A percentile compares a stretch with the other conserved stretches of the same genome.
phyloP scores from a whole-genome alignment of 2,797 vertebrate genomes.

The Hyperoplus immaculatus region DNA sequence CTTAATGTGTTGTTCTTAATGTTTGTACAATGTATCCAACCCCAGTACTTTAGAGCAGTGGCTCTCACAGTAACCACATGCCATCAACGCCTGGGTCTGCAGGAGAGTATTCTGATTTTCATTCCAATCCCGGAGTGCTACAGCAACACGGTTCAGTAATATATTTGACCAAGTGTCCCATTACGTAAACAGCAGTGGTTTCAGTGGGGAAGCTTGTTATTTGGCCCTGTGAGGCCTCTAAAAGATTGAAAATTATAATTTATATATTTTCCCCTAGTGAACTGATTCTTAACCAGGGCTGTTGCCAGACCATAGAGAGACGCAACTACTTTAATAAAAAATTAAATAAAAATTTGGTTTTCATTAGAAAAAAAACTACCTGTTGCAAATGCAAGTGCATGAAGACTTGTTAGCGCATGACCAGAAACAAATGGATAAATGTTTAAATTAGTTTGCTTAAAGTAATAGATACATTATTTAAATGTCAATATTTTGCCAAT shows the following conservation, averaged over 20 bases:
- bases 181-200: not conserved
- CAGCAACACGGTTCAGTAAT: not conserved
- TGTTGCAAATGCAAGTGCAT: not conserved
- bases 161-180: not conserved
- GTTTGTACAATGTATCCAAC: conserved; percentile 6
- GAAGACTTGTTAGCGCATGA: not conserved
- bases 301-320: not conserved
- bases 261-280: not conserved
- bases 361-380: not conserved
- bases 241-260: not conserved
- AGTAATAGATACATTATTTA: not conserved
- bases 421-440: not conserved
- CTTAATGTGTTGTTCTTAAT: conserved; percentile 5
- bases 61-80: conserved; percentile 27
- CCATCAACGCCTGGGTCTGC: conserved; percentile 38
- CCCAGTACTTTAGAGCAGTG: conserved; percentile 1
- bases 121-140: not conserved
- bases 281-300: not conserved
- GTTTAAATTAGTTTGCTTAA: not conserved
- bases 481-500: not conserved
- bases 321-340: not conserved
- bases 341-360: not conserved
- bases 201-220: not conserved
- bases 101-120: conserved; percentile 22
- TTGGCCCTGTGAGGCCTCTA: not conserved